Evolutionary conservation across 1,140 invertebrate genomes (phyloP).

Genomic region (Pachypsylla venusta): DNA sequence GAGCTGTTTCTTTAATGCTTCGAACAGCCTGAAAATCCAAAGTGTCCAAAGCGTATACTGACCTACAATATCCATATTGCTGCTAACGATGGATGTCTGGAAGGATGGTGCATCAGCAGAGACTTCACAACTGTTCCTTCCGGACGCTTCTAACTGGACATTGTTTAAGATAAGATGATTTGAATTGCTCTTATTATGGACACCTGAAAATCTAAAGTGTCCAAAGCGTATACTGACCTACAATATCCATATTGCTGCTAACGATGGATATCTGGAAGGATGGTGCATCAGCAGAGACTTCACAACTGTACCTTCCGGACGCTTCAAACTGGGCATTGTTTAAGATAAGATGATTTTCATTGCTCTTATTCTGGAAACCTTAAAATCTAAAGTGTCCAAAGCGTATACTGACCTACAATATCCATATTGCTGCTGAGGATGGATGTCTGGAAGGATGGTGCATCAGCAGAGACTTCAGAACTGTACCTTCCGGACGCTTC

Average conservation of each 20-base stretch:
- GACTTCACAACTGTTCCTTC: constrained; percentile 63
- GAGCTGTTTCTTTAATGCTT: too few relatives aligned
- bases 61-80: constrained; percentile 54
- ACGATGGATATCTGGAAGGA: constrained; percentile 59
- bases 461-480: constrained; percentile 71
- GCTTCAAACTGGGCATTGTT: constrained; percentile 39
- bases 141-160: constrained; percentile 42
- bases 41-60: too few relatives aligned
- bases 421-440: constrained; percentile 46
- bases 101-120: constrained; percentile 76
- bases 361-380: constrained; percentile 3
- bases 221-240: constrained; percentile 39
- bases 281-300: constrained; percentile 71
- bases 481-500: constrained; percentile 51
- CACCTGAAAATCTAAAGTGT: not conserved
- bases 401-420: constrained; percentile 50
- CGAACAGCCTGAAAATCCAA: too few relatives aligned
- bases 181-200: not conserved
- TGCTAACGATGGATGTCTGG: constrained; percentile 47
- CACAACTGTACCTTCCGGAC: constrained; percentile 57
- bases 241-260: constrained; percentile 47
- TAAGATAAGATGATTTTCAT: constrained; percentile 31
- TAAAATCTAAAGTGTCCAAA: too few relatives aligned
- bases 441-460: constrained; percentile 67
- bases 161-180: constrained; percentile 34